phyloP scores from a whole-genome alignment of 1,140 invertebrate species.

The Hesperophylax magnus region DNA sequence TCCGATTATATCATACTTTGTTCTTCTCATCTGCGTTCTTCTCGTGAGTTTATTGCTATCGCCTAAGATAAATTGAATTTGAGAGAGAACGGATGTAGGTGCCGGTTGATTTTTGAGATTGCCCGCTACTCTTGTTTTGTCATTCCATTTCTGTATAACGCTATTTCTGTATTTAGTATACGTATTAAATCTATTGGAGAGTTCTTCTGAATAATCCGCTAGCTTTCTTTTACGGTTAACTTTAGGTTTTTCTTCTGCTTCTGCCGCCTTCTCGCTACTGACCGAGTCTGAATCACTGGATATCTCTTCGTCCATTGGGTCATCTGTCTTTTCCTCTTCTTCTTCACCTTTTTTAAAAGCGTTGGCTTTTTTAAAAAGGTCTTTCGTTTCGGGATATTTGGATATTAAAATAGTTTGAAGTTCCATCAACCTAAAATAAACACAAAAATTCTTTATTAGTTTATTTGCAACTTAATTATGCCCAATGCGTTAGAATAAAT shows the following conservation, averaged over 20 bases:
- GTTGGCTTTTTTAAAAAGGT: constrained; percentile 57
- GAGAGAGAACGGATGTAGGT: constrained; percentile 84
- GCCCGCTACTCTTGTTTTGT: constrained; percentile 84
- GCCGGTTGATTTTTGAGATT: constrained; percentile 75
- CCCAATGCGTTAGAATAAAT: too few species aligned
- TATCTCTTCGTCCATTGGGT: constrained; percentile 73
- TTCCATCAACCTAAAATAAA: constrained; percentile 63
- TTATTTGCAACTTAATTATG: too few species aligned
- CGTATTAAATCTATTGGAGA: constrained; percentile 75
- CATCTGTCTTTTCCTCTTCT: constrained; percentile 51
- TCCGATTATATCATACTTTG: constrained; percentile 82
- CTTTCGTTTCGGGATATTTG: constrained; percentile 78
- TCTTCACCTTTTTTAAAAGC: neutral
- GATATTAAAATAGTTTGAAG: constrained; percentile 73
- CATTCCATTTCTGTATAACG: constrained; percentile 93
- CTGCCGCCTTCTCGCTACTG: constrained; percentile 63
- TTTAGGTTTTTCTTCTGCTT: constrained; percentile 68
- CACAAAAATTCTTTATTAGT: neutral
- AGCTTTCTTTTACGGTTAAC: constrained; percentile 75
- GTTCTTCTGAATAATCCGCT: constrained; percentile 74
- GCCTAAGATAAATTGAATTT: constrained; percentile 88
- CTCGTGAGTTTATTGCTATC: constrained; percentile 84
- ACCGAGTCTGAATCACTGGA: constrained; percentile 66
- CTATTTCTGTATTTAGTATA: constrained; percentile 83
- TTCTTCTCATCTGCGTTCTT: constrained; percentile 86